Evolutionary conservation across 2,113 vertebrate species (phyloP).

Genomic region (Mustelus asterias): DNA sequence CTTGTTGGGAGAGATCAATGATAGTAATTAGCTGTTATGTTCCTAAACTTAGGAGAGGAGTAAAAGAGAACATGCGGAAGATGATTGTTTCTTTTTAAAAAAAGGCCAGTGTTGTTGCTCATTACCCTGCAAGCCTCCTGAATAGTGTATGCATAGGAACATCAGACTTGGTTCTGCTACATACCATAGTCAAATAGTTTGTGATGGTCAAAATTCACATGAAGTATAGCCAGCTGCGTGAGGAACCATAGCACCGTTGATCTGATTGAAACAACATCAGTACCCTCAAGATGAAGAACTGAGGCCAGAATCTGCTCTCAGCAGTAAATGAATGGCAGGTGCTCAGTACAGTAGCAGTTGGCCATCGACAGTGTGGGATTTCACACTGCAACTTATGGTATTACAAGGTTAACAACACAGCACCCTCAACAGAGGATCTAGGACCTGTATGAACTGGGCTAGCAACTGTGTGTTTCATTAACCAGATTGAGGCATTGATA

Average conservation of each 20-base stretch:
- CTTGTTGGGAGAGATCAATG: neutral
- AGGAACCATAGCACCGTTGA: neutral
- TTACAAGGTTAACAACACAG: neutral
- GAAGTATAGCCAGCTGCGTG: neutral
- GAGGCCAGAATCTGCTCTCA: too few species aligned
- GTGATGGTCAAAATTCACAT: neutral
- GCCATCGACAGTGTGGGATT: neutral
- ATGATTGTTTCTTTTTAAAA: neutral
- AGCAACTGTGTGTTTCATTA: neutral
- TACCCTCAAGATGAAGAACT: neutral
- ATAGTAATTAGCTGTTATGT: neutral
- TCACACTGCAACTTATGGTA: neutral
- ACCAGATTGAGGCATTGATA: neutral
- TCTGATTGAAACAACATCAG: neutral
- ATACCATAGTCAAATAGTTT: neutral
- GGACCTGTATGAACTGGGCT: neutral
- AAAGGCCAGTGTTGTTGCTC: neutral
- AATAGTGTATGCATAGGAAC: neutral
- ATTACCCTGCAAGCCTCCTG: neutral
- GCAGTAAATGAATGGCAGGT: too few species aligned
- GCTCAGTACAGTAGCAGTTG: too few species aligned
- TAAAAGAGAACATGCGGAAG: neutral
- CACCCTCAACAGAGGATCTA: neutral
- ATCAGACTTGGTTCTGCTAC: neutral
- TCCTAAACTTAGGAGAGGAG: neutral